A percentile compares a stretch with the other conserved stretches of the same genome.
phyloP scores from a whole-genome alignment of 1,140 invertebrate genomes.

The Hypsibius dujardini region DNA sequence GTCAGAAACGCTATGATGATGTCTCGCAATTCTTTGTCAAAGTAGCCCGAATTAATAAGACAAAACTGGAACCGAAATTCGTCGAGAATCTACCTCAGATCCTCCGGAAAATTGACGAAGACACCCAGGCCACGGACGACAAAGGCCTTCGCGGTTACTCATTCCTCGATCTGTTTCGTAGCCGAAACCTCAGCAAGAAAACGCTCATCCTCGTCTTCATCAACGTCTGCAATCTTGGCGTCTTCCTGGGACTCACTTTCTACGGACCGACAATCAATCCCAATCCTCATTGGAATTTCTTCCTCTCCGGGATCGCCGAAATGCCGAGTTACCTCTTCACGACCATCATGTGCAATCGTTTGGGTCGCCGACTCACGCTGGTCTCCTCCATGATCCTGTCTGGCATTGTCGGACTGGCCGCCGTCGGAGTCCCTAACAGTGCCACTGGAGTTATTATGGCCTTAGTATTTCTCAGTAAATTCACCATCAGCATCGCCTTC shows the following conservation, averaged over 20 bases:
- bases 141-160: slow-evolving; percentile 22
- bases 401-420: slow-evolving; percentile 28
- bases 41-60: slow-evolving; percentile 31
- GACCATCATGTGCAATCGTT: slow-evolving; percentile 26
- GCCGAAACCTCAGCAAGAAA: slow-evolving; percentile 50
- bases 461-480: slow-evolving; percentile 34
- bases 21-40: slow-evolving; percentile 30
- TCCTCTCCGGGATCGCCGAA: slow-evolving; percentile 39
- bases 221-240: slow-evolving; percentile 64
- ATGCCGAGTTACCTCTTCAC: slow-evolving; percentile 27
- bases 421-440: slow-evolving; percentile 28
- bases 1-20: slow-evolving; percentile 31
- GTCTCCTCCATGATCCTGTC: slow-evolving; percentile 28
- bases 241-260: slow-evolving; percentile 62
- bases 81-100: slow-evolving; percentile 20
- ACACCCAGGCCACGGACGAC: background rate
- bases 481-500: slow-evolving; percentile 33
- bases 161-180: slow-evolving; percentile 24
- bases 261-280: slow-evolving; percentile 55
- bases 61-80: slow-evolving; percentile 22
- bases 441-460: slow-evolving; percentile 24
- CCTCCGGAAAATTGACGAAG: slow-evolving; percentile 17
- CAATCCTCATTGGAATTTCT: slow-evolving; percentile 49
- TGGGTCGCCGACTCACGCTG: slow-evolving; percentile 30
- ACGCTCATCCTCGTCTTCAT: slow-evolving; percentile 63